Evolutionary conservation across 2,113 vertebrate genomes (phyloP).

Genomic region (Scomber colias): DNA sequence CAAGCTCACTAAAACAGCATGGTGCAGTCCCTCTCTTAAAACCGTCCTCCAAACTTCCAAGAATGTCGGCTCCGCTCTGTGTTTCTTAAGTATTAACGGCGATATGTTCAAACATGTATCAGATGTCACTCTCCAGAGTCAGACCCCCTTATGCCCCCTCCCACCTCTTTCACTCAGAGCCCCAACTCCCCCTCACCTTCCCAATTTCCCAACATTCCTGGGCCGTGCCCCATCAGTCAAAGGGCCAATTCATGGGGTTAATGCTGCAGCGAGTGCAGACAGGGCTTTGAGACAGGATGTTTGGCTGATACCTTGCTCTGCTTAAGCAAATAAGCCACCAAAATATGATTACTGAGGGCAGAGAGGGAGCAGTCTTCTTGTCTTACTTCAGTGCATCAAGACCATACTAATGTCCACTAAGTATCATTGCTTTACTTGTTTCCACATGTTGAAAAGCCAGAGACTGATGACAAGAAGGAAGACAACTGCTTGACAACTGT

Average conservation of each 20-base stretch:
- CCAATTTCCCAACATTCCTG: constrained; percentile 83
- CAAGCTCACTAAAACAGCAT: constrained; percentile 38
- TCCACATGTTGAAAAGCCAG: constrained; percentile 59
- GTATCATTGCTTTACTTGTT: constrained; percentile 61
- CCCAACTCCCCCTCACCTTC: constrained; percentile 74
- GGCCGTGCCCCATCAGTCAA: constrained; percentile 82
- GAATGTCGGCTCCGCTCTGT: constrained; percentile 61
- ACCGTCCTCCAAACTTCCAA: constrained; percentile 44
- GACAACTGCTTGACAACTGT: constrained; percentile 15
- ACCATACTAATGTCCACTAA: constrained; percentile 65
- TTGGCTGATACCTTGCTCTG: constrained; percentile 86
- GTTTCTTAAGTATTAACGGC: constrained; percentile 72
- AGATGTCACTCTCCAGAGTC: constrained; percentile 74
- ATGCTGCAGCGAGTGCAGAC: constrained; percentile 79
- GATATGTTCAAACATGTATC: constrained; percentile 82
- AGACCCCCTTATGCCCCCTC: constrained; percentile 58
- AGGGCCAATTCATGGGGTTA: constrained; percentile 83
- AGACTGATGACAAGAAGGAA: constrained; percentile 43
- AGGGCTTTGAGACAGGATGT: constrained; percentile 89
- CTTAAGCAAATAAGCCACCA: constrained; percentile 90
- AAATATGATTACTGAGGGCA: constrained; percentile 84
- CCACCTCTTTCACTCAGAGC: constrained; percentile 63
- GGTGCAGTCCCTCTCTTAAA: constrained; percentile 45
- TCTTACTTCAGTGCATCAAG: constrained; percentile 65
- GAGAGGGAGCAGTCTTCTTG: constrained; percentile 74